A percentile compares a stretch with the other conserved stretches of the same genome.
Evolutionary conservation across 2,797 vertebrate genomes (phyloP).

Genomic region (Squalus acanthias): DNA sequence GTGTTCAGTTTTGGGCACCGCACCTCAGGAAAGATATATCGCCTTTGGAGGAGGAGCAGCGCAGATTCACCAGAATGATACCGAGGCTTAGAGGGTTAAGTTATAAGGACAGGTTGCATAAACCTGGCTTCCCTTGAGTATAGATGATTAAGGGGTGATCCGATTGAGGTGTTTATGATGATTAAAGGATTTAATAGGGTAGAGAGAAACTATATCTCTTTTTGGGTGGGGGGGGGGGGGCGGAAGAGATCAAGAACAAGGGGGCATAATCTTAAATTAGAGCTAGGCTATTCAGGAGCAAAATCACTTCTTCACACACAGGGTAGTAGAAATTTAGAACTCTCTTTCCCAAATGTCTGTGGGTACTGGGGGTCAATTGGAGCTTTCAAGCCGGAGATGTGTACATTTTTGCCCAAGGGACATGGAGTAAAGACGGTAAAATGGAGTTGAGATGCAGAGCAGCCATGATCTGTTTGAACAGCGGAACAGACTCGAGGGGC

Average conservation of each 20-base stretch:
- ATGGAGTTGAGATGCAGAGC: not conserved
- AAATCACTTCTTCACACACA: not conserved
- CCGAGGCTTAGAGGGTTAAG: not conserved
- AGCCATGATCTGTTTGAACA: not conserved
- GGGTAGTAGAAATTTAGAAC: not conserved
- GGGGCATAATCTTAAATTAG: not conserved
- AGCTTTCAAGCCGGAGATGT: not conserved
- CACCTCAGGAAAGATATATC: not conserved
- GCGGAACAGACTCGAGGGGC: not conserved
- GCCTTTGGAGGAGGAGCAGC: not conserved
- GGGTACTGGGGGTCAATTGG: not conserved
- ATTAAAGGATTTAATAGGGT: not conserved
- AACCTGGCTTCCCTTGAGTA: not conserved
- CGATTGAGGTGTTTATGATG: not conserved
- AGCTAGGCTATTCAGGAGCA: not conserved
- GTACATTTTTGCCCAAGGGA: not conserved
- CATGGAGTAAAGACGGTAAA: not conserved
- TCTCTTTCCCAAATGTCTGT: not conserved
- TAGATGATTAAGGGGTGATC: no score
- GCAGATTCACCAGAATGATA: not conserved
- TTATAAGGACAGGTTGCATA: not conserved
- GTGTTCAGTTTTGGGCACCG: not conserved
- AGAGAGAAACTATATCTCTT: not conserved
- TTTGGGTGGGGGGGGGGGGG: not conserved
- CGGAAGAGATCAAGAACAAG: not conserved